These are phyloP conservation scores for Tetrao urogallus DNA, from an alignment of 2,113 vertebrate genomes.

Conservation along the genomic window DNA sequence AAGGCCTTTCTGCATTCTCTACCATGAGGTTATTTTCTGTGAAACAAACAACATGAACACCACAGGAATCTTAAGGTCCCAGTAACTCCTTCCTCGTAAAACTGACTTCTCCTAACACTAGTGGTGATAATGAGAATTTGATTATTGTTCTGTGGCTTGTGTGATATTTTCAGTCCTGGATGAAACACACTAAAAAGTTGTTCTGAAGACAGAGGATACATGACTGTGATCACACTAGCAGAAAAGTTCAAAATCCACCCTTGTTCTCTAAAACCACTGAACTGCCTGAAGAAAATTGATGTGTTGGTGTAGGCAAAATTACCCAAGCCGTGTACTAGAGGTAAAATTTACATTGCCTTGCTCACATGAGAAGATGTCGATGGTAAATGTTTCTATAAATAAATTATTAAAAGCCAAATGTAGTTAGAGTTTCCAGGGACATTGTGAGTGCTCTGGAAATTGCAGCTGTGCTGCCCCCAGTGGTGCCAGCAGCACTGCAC, in stretches of 20 bases:
- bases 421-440: background rate
- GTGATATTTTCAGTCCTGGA: constrained; percentile 55
- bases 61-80: constrained; percentile 49
- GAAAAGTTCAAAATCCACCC: constrained; percentile 41
- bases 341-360: background rate
- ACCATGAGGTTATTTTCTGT: constrained; percentile 35
- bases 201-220: constrained; percentile 56
- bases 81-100: constrained; percentile 49
- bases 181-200: constrained; percentile 60
- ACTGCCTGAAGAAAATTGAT: constrained; percentile 24
- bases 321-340: background rate
- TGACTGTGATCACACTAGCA: constrained; percentile 54
- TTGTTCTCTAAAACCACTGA: constrained; percentile 26
- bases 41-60: background rate
- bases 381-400: background rate
- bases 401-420: background rate
- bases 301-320: constrained; percentile 28
- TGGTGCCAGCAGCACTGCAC: background rate
- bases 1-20: constrained; percentile 27
- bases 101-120: constrained; percentile 39
- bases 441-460: background rate
- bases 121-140: constrained; percentile 63
- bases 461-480: background rate
- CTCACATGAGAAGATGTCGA: background rate
- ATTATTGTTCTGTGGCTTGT: constrained; percentile 60